phyloP scores from a whole-genome alignment of 2,797 vertebrate genomes.

The Todus mexicanus region DNA sequence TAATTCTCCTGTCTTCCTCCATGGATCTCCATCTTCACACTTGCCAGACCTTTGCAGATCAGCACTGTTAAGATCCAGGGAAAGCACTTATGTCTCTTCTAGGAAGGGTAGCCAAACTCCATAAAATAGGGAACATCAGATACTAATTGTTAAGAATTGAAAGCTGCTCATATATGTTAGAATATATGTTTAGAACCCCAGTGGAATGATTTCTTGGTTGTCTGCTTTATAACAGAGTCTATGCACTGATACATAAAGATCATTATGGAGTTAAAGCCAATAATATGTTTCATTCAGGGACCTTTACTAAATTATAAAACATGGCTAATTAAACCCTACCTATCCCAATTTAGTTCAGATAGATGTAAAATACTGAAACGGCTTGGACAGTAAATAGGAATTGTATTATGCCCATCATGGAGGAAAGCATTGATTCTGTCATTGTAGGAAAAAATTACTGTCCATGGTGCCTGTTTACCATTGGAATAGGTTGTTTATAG shows the following conservation, averaged over 20 bases:
- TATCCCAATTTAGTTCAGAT: background rate
- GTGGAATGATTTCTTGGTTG: background rate
- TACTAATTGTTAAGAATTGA: background rate
- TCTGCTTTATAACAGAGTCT: background rate
- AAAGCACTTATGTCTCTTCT: background rate
- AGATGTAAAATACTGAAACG: background rate
- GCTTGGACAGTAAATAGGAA: background rate
- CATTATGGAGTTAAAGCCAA: background rate
- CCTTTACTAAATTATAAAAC: background rate
- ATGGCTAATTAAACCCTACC: background rate
- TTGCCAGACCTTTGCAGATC: background rate
- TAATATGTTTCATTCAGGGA: background rate
- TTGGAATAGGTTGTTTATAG: background rate
- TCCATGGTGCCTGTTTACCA: background rate
- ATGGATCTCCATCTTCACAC: background rate
- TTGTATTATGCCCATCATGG: background rate
- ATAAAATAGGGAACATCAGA: background rate
- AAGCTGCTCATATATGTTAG: background rate
- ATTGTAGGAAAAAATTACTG: background rate
- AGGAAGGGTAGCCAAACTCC: background rate
- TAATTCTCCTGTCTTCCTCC: background rate
- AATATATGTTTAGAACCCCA: background rate
- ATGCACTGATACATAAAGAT: background rate
- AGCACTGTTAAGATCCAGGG: background rate
- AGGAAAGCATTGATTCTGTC: background rate